phyloP scores from a whole-genome alignment of 2,113 vertebrate genomes.

The Plectropomus leopardus region DNA sequence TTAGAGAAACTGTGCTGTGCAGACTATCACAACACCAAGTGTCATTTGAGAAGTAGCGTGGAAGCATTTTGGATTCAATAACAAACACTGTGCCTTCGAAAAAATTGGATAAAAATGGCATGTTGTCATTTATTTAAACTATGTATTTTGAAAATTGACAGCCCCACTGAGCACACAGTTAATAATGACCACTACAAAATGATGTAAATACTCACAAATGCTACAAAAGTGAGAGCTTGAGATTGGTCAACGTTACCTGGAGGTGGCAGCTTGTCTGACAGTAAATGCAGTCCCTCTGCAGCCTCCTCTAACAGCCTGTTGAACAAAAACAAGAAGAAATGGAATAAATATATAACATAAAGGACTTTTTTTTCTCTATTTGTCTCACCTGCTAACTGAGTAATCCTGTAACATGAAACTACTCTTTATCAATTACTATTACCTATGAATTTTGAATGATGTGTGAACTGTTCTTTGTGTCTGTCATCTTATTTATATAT shows the following conservation, averaged over 20 bases:
- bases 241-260: conserved; percentile 65
- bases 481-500: no score
- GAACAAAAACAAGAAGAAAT: conserved; percentile 27
- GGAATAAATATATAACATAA: no score
- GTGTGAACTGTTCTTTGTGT: no score
- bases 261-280: conserved; percentile 79
- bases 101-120: background rate
- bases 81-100: background rate
- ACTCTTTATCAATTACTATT: no score
- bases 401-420: no score
- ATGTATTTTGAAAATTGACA: background rate
- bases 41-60: background rate
- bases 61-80: background rate
- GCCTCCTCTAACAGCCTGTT: conserved; percentile 78
- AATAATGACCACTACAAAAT: no score
- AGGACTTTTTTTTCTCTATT: no score
- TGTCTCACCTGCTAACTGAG: no score
- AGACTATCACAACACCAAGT: background rate
- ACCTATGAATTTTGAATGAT: no score
- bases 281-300: conserved; percentile 74
- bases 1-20: background rate
- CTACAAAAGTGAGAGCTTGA: background rate
- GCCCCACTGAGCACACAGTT: background rate
- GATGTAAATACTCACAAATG: background rate
- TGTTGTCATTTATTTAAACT: background rate